Evolutionary conservation across 2,797 vertebrate species (phyloP), one percentile per base, ranked within the genome.

Genomic region (Gallirallus australis): DNA sequence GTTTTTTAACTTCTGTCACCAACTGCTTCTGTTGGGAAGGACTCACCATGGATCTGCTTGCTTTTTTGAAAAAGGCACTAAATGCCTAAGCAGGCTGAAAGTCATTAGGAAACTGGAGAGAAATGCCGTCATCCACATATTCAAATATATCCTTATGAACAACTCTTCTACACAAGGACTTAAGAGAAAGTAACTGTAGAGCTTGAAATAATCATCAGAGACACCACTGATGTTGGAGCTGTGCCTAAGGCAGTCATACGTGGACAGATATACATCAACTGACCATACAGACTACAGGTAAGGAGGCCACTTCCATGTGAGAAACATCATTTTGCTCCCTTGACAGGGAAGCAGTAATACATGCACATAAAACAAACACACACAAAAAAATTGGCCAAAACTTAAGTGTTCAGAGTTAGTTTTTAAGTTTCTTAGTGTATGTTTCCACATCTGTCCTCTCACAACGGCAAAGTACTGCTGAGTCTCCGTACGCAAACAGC

Each of bases 21-120:
- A 89, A 89, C 57, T 47, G 48, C 85, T 70, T 93, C 86, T 8
- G 65, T 63, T 82, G 94, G 1, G 42, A 81, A 90, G 86, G 85
- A 81, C 69, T 73, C 40, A 78, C 61, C 12, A 18, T 37, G 52
- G 59, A 80, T 90, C 93, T 63, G 73, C 86, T 91, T 94, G 81
- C 90, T 93, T 71, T 84, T 90, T 81, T 56, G 57, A 91, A 85
- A 82, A 97, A 98, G 97, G 97, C 97, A 98, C 96, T 89, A 97
- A 93, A 79, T 93, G 86, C 53, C 15, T 68, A 95, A 79, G 61
- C 85, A 85, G 73, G 79, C 81, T 84, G 80, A 61, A 87, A 79
- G 31, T 94, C 61, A 89, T 63, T 40, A 96, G 39, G 65, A 94
- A 96, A 87, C 52, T 20, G 25, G 89, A 96, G n/a, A 84, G 15